Percentiles rank a stretch among this genome's conserved stretches.
phyloP scores from a whole-genome alignment of 2,888 invertebrate species.

The Tetanocera ferruginea region DNA sequence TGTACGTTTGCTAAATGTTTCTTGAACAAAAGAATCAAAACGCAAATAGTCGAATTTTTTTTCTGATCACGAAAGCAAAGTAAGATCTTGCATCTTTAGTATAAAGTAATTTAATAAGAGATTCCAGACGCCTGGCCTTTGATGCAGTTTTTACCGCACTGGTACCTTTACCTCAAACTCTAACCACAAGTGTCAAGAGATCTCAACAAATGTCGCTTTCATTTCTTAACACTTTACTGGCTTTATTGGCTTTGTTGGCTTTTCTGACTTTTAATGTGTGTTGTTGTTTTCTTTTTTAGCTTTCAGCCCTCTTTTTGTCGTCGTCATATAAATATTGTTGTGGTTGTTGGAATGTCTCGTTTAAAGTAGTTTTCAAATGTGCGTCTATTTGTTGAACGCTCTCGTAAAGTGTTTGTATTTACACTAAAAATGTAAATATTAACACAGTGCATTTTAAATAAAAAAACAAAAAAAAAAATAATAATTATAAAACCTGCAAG shows the following conservation, averaged over 20 bases:
- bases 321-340: neutral
- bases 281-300: neutral
- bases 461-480: neutral
- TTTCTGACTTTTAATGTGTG: neutral
- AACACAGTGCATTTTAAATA: slow-evolving; percentile 13
- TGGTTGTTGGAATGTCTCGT: slow-evolving; percentile 15
- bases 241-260: neutral
- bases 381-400: slow-evolving; percentile 23
- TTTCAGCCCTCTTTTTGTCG: neutral
- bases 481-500: neutral
- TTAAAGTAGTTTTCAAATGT: slow-evolving; percentile 10
- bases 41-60: neutral
- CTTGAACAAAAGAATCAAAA: neutral
- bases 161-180: neutral
- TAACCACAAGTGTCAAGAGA: neutral
- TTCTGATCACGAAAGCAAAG: too few relatives aligned
- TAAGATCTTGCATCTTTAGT: too few relatives aligned
- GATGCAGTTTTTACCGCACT: too few relatives aligned
- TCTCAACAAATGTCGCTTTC: slow-evolving; percentile 15
- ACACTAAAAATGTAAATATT: slow-evolving; percentile 28
- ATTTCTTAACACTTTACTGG: neutral
- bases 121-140: too few relatives aligned
- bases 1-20: too few relatives aligned
- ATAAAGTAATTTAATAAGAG: too few relatives aligned
- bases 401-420: slow-evolving; percentile 34